Percentiles rank a stretch among this genome's conserved stretches.
Evolutionary conservation across 2,113 vertebrate species (phyloP).

Genomic region (Ranitomeya variabilis): DNA sequence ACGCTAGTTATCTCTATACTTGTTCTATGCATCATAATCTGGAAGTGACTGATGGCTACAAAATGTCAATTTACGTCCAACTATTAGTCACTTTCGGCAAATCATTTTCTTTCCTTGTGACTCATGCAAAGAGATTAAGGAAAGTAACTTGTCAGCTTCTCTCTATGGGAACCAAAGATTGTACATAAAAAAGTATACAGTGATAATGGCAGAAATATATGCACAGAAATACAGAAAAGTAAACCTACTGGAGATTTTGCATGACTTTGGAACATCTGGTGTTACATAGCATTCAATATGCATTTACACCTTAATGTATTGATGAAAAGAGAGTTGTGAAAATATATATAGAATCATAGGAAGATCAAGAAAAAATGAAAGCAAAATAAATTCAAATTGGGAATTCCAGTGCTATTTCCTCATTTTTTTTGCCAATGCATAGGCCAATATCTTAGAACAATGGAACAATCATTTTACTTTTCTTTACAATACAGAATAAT

Average conservation of each 20-base stretch:
- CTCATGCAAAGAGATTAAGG: slow-evolving; percentile 49
- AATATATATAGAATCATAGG: neutral
- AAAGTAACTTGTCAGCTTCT: slow-evolving; percentile 32
- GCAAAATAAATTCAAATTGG: too few species aligned
- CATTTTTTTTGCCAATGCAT: too few species aligned
- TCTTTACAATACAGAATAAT: too few species aligned
- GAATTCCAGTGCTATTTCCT: too few species aligned
- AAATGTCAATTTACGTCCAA: slow-evolving; percentile 53
- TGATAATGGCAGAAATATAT: neutral
- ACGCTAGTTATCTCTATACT: slow-evolving; percentile 52
- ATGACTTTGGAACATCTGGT: neutral
- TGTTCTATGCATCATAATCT: slow-evolving; percentile 48
- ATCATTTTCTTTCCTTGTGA: slow-evolving; percentile 49
- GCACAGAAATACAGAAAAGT: neutral
- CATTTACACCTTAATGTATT: neutral
- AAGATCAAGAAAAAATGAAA: neutral
- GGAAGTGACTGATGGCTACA: slow-evolving; percentile 49
- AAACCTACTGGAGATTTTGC: neutral
- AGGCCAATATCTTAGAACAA: too few species aligned
- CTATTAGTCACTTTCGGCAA: slow-evolving; percentile 52
- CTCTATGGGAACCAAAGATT: slow-evolving; percentile 24
- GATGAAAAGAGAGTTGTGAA: neutral
- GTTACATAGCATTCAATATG: neutral
- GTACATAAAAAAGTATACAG: neutral
- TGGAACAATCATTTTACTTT: too few species aligned